A percentile compares a stretch with the other conserved stretches of the same genome.
These are phyloP conservation scores for Microplitis deprimator DNA, from an alignment of 2,888 invertebrate species.

Conservation along the genomic window DNA sequence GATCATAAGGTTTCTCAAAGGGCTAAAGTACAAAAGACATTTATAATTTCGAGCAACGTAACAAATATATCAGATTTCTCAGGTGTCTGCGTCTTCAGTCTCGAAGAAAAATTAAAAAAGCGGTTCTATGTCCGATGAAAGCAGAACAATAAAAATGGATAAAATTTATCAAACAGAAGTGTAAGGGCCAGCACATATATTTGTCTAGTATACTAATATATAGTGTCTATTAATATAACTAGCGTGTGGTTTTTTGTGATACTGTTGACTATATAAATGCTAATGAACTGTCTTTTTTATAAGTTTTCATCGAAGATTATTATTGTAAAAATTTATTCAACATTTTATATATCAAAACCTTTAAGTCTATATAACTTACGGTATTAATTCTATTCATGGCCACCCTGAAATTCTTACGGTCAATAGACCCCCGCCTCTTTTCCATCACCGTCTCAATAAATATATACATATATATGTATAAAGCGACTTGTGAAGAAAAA, in stretches of 20 bases:
- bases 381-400: constrained; percentile 41
- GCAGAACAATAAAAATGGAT: too few relatives aligned
- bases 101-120: too few relatives aligned
- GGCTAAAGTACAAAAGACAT: too few relatives aligned
- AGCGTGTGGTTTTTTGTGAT: background rate
- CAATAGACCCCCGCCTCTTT: constrained; percentile 6
- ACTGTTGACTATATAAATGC: background rate
- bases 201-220: background rate
- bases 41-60: too few relatives aligned
- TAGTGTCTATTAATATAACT: background rate
- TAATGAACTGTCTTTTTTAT: background rate
- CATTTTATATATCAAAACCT: background rate
- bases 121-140: too few relatives aligned
- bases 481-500: background rate
- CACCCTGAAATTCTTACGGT: constrained; percentile 29
- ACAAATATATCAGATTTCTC: too few relatives aligned
- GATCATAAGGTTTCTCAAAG: too few relatives aligned
- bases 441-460: constrained; percentile 15
- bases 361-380: constrained; percentile 2
- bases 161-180: too few relatives aligned
- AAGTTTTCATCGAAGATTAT: background rate
- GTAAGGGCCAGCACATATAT: too few relatives aligned
- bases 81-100: too few relatives aligned
- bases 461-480: background rate
- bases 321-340: background rate